These are phyloP conservation scores for Allolobophora icterica DNA, from an alignment of 2,888 invertebrate species.

Conservation along the genomic window DNA sequence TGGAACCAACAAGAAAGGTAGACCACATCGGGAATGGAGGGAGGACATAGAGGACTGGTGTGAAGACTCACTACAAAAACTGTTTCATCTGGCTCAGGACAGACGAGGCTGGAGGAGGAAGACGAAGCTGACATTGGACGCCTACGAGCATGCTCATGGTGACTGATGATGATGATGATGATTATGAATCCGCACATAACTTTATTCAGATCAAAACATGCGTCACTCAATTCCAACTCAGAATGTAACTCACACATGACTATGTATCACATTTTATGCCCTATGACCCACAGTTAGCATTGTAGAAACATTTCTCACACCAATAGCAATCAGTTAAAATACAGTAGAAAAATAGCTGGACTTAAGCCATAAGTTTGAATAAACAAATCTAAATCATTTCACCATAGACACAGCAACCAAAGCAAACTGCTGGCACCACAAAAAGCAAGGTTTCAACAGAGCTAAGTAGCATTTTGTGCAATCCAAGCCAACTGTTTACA, in stretches of 20 bases:
- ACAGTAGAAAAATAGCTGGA: not conserved
- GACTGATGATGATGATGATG: too few species aligned
- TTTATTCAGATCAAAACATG: not conserved
- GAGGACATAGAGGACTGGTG: too few species aligned
- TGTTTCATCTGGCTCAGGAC: too few species aligned
- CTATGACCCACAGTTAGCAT: not conserved
- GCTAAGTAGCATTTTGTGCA: too few species aligned
- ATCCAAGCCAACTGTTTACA: not conserved
- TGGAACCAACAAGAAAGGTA: too few species aligned
- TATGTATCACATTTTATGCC: not conserved
- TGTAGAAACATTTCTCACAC: not conserved
- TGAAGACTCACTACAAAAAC: too few species aligned
- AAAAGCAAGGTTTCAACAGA: not conserved
- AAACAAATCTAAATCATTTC: not conserved
- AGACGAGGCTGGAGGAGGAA: too few species aligned
- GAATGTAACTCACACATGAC: slow-evolving; percentile 2
- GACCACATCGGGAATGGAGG: too few species aligned
- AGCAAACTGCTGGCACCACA: not conserved
- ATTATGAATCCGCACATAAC: not conserved
- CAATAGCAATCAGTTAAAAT: not conserved
- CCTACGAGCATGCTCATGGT: too few species aligned
- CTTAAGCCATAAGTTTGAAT: not conserved
- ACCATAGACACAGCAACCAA: not conserved
- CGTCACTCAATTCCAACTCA: slow-evolving; percentile 8
- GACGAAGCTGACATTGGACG: too few species aligned